Conservation (phyloP, 2,888 invertebrate genomes). For the Perizoma flavofasciatum region DNA sequence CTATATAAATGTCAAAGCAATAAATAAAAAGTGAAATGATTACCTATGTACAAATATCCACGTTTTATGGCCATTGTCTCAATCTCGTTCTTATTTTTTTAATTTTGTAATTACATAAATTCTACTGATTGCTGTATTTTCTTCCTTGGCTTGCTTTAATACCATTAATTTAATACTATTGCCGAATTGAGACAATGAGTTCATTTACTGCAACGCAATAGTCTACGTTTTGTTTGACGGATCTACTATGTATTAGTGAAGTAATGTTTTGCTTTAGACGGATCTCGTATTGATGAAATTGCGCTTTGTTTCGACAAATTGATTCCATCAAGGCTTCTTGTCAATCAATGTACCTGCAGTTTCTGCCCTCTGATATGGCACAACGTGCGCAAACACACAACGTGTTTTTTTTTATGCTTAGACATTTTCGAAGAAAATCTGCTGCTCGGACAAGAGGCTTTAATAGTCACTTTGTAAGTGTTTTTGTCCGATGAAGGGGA, state of each 20-base stretch:
- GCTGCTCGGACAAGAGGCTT: too few species aligned
- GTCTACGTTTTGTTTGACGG: constrained; percentile 32
- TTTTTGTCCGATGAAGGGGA: too few species aligned
- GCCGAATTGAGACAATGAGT: constrained; percentile 66
- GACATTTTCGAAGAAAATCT: too few species aligned
- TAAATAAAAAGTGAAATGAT: too few species aligned
- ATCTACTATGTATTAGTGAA: constrained; percentile 21
- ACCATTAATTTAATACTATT: constrained; percentile 53
- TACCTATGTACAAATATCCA: too few species aligned
- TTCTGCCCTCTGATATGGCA: constrained; percentile 5
- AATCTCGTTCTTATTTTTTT: too few species aligned
- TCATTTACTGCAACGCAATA: constrained; percentile 58
- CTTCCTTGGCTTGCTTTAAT: constrained; percentile 11
- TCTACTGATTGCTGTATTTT: constrained; percentile 3
- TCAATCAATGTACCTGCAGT: constrained; percentile 15
- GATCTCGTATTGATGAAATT: constrained; percentile 36
- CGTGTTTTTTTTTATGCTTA: not conserved
- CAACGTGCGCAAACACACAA: not conserved
- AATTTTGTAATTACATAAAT: not conserved
- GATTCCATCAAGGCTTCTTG: constrained; percentile 23
- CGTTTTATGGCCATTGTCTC: too few species aligned
- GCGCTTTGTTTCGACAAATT: constrained; percentile 31
- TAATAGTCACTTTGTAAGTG: too few species aligned
- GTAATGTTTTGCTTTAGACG: constrained; percentile 38
- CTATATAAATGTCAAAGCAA: too few species aligned